Evolutionary conservation across 1,140 invertebrate genomes (phyloP).

Genomic region (Neuroterus valhalla): DNA sequence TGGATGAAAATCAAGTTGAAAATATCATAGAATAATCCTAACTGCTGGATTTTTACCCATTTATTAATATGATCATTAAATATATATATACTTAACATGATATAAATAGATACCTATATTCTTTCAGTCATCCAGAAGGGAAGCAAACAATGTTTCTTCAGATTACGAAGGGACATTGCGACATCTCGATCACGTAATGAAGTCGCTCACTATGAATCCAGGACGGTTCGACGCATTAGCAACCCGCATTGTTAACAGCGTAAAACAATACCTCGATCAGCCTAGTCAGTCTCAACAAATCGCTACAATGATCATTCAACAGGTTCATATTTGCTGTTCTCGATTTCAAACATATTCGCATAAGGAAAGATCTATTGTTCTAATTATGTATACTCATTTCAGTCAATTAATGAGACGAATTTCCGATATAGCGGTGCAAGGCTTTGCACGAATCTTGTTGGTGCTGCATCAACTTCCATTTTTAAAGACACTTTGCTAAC

Average conservation of each 20-base stretch:
- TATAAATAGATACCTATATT: conserved; percentile 14
- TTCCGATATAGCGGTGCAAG: conserved; percentile 82
- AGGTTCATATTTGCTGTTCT: conserved; percentile 68
- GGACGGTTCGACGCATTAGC: conserved; percentile 77
- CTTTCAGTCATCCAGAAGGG: conserved; percentile 35
- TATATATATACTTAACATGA: too few species aligned
- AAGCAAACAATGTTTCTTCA: conserved; percentile 36
- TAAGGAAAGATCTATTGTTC: conserved; percentile 20
- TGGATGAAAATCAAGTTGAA: too few species aligned
- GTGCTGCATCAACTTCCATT: conserved; percentile 67
- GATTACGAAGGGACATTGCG: conserved; percentile 60
- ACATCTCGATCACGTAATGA: conserved; percentile 77
- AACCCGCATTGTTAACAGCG: conserved; percentile 76
- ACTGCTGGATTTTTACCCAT: too few species aligned
- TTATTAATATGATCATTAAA: too few species aligned
- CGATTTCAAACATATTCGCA: neutral
- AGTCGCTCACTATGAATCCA: conserved; percentile 78
- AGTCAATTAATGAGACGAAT: conserved; percentile 80
- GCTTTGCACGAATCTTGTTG: conserved; percentile 78
- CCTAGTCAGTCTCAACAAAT: conserved; percentile 74
- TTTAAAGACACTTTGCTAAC: conserved; percentile 73
- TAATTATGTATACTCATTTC: conserved; percentile 45
- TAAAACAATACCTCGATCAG: conserved; percentile 75
- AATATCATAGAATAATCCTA: too few species aligned
- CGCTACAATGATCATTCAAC: conserved; percentile 77